Conservation (phyloP, 2,888 invertebrate genomes). For the Rhorus exstirpatorius region DNA sequence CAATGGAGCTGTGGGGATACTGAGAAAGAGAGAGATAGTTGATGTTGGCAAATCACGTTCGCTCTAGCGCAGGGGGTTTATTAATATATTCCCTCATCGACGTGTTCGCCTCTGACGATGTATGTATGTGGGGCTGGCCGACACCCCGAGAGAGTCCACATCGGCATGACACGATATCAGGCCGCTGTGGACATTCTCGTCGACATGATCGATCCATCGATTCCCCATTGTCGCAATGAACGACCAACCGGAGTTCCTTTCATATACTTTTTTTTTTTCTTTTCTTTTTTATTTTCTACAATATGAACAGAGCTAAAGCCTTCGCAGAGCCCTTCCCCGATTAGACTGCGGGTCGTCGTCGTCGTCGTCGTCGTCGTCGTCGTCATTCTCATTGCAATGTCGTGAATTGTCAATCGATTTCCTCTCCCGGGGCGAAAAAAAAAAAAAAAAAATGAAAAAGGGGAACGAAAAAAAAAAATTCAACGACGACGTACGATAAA, state of each 20-base stretch:
- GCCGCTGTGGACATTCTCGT: conserved; percentile 50
- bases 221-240: conserved; percentile 65
- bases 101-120: conserved; percentile 56
- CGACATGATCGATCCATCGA: conserved; percentile 73
- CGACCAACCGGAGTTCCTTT: conserved; percentile 55
- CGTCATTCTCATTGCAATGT: conserved; percentile 27
- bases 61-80: conserved; percentile 73
- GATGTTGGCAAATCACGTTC: conserved; percentile 70
- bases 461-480: not conserved
- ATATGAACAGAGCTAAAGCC: conserved; percentile 43
- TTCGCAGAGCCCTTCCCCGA: conserved; percentile 36
- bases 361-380: conserved; percentile 43
- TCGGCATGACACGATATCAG: conserved; percentile 10
- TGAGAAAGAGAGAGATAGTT: conserved; percentile 36
- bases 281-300: conserved; percentile 33
- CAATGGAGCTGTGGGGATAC: conserved; percentile 25
- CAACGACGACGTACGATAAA: conserved; percentile 7
- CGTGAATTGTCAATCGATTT: conserved; percentile 60
- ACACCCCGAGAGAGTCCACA: conserved; percentile 58
- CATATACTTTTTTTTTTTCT: conserved; percentile 42
- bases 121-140: conserved; percentile 46
- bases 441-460: conserved; percentile 5
- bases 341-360: conserved; percentile 60
- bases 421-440: conserved; percentile 18
- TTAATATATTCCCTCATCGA: conserved; percentile 76